phyloP scores from a whole-genome alignment of 1,140 invertebrate species.

The Xylocopa sonorina region DNA sequence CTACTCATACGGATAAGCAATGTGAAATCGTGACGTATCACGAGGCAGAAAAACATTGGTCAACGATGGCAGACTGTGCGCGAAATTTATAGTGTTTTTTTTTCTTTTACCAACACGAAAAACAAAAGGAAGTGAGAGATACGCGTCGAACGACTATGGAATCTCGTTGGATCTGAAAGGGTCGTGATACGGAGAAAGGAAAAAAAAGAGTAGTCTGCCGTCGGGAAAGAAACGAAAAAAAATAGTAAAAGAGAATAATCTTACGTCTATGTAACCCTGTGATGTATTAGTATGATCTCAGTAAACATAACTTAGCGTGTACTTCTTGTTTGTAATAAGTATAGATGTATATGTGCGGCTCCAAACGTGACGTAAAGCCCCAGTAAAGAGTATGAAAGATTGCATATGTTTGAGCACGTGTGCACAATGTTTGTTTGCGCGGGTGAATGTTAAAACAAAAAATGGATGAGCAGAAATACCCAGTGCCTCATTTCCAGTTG shows the following conservation, averaged over 20 bases:
- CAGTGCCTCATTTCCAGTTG: conserved; percentile 68
- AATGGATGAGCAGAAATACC: conserved; percentile 52
- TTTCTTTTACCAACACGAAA: background rate
- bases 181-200: background rate
- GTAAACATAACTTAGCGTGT: conserved; percentile 80
- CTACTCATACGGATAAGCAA: background rate
- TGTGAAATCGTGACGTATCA: background rate
- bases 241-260: conserved; percentile 69
- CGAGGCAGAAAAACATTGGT: background rate
- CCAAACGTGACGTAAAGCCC: conserved; percentile 21
- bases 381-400: conserved; percentile 29
- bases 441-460: conserved; percentile 52
- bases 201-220: conserved; percentile 40
- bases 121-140: background rate
- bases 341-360: conserved; percentile 65
- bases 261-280: conserved; percentile 82
- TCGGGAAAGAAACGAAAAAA: conserved; percentile 64
- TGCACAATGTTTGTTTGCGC: conserved; percentile 60
- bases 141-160: conserved; percentile 41
- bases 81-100: background rate
- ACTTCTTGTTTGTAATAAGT: conserved; percentile 77
- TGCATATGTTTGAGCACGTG: conserved; percentile 17
- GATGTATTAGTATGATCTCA: conserved; percentile 83
- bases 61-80: conserved; percentile 20
- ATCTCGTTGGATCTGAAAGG: conserved; percentile 60